Conservation (phyloP, 2,113 vertebrate species). For the Sinocyclocheilus anshuiensis region DNA sequence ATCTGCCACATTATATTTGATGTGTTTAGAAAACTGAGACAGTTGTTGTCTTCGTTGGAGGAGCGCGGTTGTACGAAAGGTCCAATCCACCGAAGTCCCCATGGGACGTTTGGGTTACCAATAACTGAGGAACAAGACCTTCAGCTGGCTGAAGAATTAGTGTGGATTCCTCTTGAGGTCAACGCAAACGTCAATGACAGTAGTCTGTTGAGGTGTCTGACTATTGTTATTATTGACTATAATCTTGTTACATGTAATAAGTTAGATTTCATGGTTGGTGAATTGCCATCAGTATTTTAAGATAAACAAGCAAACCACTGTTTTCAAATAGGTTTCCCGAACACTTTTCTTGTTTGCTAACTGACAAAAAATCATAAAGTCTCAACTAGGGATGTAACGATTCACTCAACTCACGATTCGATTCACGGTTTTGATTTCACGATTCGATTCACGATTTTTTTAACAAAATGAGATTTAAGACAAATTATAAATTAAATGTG, state of each 20-base stretch:
- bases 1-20: constrained; percentile 2
- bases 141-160: neutral
- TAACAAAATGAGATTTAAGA: too few species aligned
- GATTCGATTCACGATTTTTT: too few species aligned
- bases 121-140: constrained; percentile 1
- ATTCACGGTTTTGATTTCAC: too few species aligned
- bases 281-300: neutral
- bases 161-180: neutral
- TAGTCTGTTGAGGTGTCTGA: neutral
- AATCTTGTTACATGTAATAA: too few species aligned
- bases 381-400: too few species aligned
- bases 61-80: neutral
- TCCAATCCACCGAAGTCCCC: neutral
- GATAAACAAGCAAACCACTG: too few species aligned
- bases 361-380: neutral
- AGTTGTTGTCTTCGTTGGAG: constrained; percentile 29
- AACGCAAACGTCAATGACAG: constrained; percentile 30
- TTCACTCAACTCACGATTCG: too few species aligned
- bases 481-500: too few species aligned
- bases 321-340: neutral
- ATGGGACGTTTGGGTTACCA: neutral
- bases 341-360: neutral
- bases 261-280: neutral
- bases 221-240: too few species aligned
- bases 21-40: constrained; percentile 37